Conservation (phyloP, 2,797 vertebrate genomes). For the Diplodus puntazzo region DNA sequence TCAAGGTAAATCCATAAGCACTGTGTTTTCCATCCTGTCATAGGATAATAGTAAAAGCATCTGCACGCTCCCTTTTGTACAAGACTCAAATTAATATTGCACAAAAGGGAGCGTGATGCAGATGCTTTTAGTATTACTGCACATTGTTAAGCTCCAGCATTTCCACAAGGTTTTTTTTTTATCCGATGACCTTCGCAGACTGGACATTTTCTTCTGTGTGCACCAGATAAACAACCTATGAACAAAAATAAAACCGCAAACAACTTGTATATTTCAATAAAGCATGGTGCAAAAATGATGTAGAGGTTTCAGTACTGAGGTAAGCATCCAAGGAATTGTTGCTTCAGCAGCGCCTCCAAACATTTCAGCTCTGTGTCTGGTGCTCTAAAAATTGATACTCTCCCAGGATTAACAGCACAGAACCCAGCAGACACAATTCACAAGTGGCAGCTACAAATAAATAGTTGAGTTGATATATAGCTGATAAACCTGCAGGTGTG, state of each 20-base stretch:
- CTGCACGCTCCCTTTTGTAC: background rate
- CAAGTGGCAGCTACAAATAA: background rate
- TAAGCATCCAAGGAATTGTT: background rate
- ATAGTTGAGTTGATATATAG: too few species aligned
- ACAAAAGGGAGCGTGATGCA: background rate
- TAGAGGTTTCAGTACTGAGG: background rate
- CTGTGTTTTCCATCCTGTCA: background rate
- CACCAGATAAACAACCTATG: background rate
- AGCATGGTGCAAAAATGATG: background rate
- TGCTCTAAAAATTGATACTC: background rate
- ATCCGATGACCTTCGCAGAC: background rate
- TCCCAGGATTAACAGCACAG: background rate
- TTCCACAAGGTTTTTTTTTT: background rate
- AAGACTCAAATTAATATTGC: background rate
- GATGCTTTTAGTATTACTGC: background rate
- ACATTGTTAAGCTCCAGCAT: background rate
- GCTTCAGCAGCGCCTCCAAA: background rate
- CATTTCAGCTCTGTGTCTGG: background rate
- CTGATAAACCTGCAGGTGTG: background rate
- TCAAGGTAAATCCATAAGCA: conserved; percentile 81
- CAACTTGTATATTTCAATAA: background rate
- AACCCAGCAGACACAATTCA: background rate
- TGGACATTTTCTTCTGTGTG: background rate
- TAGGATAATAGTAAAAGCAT: background rate
- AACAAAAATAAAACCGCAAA: background rate